Conservation (phyloP, 2,888 invertebrate species). For the Polyommatus iphigenia region DNA sequence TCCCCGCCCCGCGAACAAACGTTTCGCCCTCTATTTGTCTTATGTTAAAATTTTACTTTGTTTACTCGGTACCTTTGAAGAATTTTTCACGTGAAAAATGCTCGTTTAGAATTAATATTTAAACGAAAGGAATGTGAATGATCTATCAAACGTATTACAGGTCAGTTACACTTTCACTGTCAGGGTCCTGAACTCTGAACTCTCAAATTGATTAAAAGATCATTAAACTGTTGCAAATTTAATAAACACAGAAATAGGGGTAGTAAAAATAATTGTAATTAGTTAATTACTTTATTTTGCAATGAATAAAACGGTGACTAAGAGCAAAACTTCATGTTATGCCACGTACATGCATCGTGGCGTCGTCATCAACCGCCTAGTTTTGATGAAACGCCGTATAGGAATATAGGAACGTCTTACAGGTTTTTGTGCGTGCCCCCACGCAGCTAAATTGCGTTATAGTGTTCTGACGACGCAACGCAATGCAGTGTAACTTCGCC, state of each 20-base stretch:
- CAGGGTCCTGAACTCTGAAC: not conserved
- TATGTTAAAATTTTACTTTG: conserved; percentile 19
- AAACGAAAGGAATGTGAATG: not conserved
- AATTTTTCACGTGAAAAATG: not conserved
- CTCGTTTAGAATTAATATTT: not conserved
- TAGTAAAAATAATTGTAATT: not conserved
- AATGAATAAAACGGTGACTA: not conserved
- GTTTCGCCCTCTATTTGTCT: conserved; percentile 23
- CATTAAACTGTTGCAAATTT: not conserved
- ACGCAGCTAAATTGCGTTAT: too few relatives aligned
- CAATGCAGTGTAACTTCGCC: too few relatives aligned
- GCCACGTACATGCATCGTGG: too few relatives aligned
- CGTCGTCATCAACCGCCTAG: too few relatives aligned
- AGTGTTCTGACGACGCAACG: too few relatives aligned
- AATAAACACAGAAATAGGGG: not conserved
- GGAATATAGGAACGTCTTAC: too few relatives aligned
- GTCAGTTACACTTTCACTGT: not conserved
- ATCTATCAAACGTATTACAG: not conserved
- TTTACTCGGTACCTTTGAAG: conserved; percentile 2
- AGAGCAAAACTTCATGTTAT: not conserved
- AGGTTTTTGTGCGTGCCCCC: too few relatives aligned
- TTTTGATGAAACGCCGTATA: too few relatives aligned
- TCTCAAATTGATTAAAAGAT: not conserved
- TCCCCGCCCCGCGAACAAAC: conserved; percentile 3
- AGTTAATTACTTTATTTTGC: not conserved